phyloP scores from a whole-genome alignment of 2,113 vertebrate species.

The Heptranchias perlo region DNA sequence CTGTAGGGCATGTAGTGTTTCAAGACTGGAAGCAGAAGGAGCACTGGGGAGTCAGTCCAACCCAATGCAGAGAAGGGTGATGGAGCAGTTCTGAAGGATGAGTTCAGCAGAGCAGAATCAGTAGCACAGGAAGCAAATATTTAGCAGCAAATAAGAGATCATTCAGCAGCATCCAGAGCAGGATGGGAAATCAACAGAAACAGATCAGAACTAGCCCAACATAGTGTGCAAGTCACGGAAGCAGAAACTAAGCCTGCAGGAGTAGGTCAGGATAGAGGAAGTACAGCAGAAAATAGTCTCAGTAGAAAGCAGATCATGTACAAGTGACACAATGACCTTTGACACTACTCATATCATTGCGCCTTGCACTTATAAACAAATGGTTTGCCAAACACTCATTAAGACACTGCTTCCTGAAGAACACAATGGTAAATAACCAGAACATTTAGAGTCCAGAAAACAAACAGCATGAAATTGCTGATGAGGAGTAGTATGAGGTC shows the following conservation, averaged over 20 bases:
- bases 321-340: not conserved
- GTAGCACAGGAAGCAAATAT: not conserved
- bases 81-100: not conserved
- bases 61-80: not conserved
- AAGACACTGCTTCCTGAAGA: no score
- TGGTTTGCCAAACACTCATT: no score
- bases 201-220: not conserved
- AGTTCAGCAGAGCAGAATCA: not conserved
- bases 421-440: no score
- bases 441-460: no score
- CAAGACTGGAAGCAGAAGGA: not conserved
- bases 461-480: no score
- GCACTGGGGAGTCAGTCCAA: not conserved
- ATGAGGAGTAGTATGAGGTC: no score
- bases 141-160: not conserved
- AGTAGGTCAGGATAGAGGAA: not conserved
- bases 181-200: not conserved
- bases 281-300: not conserved
- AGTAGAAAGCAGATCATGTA: not conserved
- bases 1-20: not conserved
- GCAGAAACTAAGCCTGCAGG: not conserved
- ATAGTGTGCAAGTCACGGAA: not conserved
- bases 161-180: not conserved
- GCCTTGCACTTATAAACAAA: no score
- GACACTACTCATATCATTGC: not conserved